phyloP scores from a whole-genome alignment of 1,140 invertebrate species.

The Conopomorpha cramerella region DNA sequence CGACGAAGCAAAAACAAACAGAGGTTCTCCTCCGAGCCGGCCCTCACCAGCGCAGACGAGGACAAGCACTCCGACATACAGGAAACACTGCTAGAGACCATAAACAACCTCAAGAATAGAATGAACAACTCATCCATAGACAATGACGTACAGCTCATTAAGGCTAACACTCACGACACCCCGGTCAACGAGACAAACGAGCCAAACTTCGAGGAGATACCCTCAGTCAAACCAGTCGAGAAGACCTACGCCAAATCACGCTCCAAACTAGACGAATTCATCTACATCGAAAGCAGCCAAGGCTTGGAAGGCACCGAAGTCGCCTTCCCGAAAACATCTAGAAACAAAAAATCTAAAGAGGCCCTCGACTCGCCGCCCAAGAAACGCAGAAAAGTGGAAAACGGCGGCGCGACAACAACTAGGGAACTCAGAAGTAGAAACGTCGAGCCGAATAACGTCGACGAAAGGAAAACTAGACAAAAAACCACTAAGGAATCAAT shows the following conservation, averaged over 20 bases:
- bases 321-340: constrained; percentile 33
- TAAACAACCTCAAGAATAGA: constrained; percentile 36
- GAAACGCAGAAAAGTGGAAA: constrained; percentile 36
- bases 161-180: constrained; percentile 34
- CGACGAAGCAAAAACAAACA: constrained; percentile 42
- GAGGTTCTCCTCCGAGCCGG: constrained; percentile 21
- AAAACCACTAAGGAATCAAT: constrained; percentile 21
- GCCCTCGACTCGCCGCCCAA: constrained; percentile 26
- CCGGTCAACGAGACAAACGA: constrained; percentile 21
- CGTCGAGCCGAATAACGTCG: constrained; percentile 4
- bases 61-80: constrained; percentile 18
- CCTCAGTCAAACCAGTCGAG: constrained; percentile 39
- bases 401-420: not conserved
- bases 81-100: constrained; percentile 25
- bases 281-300: constrained; percentile 44
- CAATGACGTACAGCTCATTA: constrained; percentile 40
- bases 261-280: constrained; percentile 46
- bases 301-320: constrained; percentile 39
- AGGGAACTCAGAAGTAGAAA: not conserved
- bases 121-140: constrained; percentile 44
- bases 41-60: constrained; percentile 15
- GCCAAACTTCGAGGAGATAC: constrained; percentile 33
- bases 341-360: constrained; percentile 19
- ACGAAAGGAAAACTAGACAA: constrained; percentile 12
- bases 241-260: constrained; percentile 43